Evolutionary conservation across 2,797 vertebrate species (phyloP), one percentile per base, ranked within the genome.

Genomic region (Karalla daura): DNA sequence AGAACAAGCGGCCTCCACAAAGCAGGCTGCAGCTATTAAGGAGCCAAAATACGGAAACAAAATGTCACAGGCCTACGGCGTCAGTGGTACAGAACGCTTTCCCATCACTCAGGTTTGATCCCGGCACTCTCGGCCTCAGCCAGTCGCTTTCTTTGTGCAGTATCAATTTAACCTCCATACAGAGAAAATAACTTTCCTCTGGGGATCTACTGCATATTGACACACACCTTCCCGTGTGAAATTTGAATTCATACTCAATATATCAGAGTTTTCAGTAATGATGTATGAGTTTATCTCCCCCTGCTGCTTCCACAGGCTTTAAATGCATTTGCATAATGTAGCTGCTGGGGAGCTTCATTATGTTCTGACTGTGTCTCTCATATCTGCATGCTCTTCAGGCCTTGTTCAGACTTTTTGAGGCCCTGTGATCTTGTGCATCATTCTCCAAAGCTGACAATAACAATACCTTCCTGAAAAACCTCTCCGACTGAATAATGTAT

Each of bases 401-500:
- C 25, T 40, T 24, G 24, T 47, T 20, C 10, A 20, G 17, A 20
- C 2, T 28, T 36, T 35, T 43, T 24, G 5, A 37, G 8, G 20
- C 7, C 23, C 12, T 27, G 51, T 7, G 40, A 8, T 41, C 9
- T n/a, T 21, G 25, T 27, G 45, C 36, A 4, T 35, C 25, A 39
- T 7, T 3, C 10, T 36, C 52, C 25, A 8, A 5, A 59, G 14
- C 23, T 17, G 4, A 2, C 7, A 5, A 18, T 21, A 59, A 46
- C 25, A 54, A 66, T 30, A 52, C 28, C 35, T 36, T 33, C 59
- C n/a, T 17, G 27, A 21, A 55, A 33, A 40, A 54, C 14, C 25
- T 76, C 12, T 41, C 13, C 41, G 14, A 32, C 53, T 78, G 21
- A 79, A 78, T 68, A 74, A 74, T 49, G 65, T 46, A 78, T 59